phyloP scores from a whole-genome alignment of 2,113 vertebrate species.

The Archilochus colubris region DNA sequence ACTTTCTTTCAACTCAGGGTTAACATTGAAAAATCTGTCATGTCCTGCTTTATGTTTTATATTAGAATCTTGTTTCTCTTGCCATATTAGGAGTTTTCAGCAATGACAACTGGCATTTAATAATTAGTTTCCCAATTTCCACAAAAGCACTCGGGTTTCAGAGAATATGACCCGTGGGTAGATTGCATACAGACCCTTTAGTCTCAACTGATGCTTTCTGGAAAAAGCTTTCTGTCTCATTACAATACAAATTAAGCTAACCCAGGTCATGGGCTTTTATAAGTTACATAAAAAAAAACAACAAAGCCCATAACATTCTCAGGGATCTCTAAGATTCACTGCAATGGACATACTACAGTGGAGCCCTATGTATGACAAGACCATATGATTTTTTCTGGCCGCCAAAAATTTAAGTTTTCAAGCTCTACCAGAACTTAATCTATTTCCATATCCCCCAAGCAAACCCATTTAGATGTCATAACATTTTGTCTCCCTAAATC shows the following conservation, averaged over 20 bases:
- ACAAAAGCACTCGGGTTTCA: neutral
- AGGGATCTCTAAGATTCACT: neutral
- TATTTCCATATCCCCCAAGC: neutral
- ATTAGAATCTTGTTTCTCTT: neutral
- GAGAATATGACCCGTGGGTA: neutral
- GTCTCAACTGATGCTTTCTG: neutral
- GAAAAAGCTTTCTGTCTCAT: neutral
- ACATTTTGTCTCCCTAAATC: neutral
- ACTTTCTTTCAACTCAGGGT: neutral
- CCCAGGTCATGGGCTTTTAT: neutral
- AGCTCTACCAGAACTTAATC: neutral
- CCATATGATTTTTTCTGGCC: neutral
- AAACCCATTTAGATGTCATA: neutral
- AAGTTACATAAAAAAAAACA: neutral
- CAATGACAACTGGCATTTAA: constrained; percentile 5
- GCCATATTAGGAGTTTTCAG: neutral
- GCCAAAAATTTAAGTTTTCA: neutral
- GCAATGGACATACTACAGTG: neutral
- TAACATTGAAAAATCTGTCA: neutral
- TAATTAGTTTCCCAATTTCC: constrained; percentile 20
- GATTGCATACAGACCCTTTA: neutral
- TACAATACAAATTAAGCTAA: constrained; percentile 17
- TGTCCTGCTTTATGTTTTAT: neutral
- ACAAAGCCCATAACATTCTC: neutral
- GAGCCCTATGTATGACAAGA: neutral